Evolutionary conservation across 2,888 invertebrate genomes (phyloP).

Genomic region (Phania funesta): DNA sequence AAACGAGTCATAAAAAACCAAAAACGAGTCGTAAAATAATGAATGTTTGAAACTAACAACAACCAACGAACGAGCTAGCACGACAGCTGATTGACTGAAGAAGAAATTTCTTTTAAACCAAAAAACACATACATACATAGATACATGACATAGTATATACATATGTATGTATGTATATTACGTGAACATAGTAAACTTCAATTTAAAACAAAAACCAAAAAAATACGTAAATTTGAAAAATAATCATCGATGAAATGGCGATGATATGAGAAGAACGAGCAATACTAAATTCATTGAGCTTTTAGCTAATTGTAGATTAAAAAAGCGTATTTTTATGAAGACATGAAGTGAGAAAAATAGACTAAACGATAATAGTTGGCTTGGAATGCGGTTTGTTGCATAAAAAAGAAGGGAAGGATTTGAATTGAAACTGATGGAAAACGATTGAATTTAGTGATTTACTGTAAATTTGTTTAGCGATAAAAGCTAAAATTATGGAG

Average conservation of each 20-base stretch:
- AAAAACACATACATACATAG: neutral
- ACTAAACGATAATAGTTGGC: slow-evolving; percentile 40
- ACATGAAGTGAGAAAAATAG: slow-evolving; percentile 49
- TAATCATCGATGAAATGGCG: slow-evolving; percentile 37
- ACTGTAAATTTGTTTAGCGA: slow-evolving; percentile 69
- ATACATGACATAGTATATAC: no score
- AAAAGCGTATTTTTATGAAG: slow-evolving; percentile 36
- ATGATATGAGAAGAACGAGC: slow-evolving; percentile 43
- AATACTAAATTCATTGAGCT: slow-evolving; percentile 23
- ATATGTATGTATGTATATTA: neutral
- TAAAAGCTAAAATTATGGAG: slow-evolving; percentile 72
- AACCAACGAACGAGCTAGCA: slow-evolving; percentile 60
- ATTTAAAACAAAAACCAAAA: slow-evolving; percentile 19
- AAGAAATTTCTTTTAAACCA: neutral
- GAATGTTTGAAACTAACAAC: slow-evolving; percentile 53
- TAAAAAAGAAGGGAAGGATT: slow-evolving; percentile 27
- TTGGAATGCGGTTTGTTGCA: neutral
- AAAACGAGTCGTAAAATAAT: slow-evolving; percentile 40
- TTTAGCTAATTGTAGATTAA: slow-evolving; percentile 24
- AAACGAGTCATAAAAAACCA: no score
- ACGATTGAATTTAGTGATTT: slow-evolving; percentile 51
- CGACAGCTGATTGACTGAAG: slow-evolving; percentile 52
- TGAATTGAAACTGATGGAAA: slow-evolving; percentile 51
- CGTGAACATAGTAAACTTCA: slow-evolving; percentile 20
- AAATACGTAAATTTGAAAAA: slow-evolving; percentile 26